Base-by-base conservation (phyloP, 2,888 invertebrate species). In the Tachystola acroxantha region DNA sequence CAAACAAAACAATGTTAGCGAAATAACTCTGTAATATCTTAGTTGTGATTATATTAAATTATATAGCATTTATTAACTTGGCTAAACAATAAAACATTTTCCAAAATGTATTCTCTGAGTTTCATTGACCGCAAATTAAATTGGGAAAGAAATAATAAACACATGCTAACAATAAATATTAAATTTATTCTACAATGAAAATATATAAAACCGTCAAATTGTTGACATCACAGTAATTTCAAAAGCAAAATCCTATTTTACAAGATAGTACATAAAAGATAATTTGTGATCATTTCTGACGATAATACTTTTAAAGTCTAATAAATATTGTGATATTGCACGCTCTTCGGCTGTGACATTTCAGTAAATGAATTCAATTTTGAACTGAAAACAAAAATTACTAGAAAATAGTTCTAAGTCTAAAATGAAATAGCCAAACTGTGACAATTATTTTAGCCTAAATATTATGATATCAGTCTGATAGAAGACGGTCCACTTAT, bases 51-150 rank as follows among this genome's bases (percentile, higher is more conserved):
- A 55, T 56, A 52, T 52, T 24, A n/a, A n/a, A n/a, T n/a, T 10
- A n/a, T 47, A 46, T 57, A 61, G 62, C 66, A 67, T 68, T 68
- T 74, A 74, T 61, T 64, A 62, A 55, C 57, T 60, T 55, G 43
- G 53, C 64, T 61, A 62, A 70, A 28, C 4, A 16, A 30, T 16
- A 16, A 27, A 27, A 12, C n/a, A 27, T 27, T 27, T 27, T 27
- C 5, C 28, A 38, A 50, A 48, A 48, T 50, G 47, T 19, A 24
- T 25, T 41, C 46, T 45, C 38, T 39, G 35, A 44, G 33, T 31
- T 32, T 6, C 31, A 27, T 25, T 4, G 3, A 3, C 16, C 6
- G 16, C 6, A 16, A 16, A 16, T 25, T 10, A 19, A 10, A 12
- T 13, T 12, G 25, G 34, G 31, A 40, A 56, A 50, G 46, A 27